Base-by-base conservation (phyloP, 2,888 invertebrate genomes). In the Hydrotaea diabolus region DNA sequence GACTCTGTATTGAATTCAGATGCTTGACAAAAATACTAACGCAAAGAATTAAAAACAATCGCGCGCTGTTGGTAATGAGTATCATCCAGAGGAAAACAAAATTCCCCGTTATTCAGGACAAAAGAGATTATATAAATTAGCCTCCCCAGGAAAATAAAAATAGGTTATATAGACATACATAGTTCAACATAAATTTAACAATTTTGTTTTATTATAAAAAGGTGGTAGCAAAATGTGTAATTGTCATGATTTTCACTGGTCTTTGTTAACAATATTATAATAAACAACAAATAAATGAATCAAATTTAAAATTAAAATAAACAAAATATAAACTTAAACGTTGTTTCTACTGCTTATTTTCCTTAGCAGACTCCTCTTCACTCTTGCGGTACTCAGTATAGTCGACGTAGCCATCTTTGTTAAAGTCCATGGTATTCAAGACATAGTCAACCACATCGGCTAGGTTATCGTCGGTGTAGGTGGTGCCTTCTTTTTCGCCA, bases 371-470 rank as follows among this genome's bases (percentile, higher is more conserved):
- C 4, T 31, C 77, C n/a, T 85, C 86, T 78, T 90, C 90, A 57
- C 89, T 89, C 78, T 89, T 88, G 11, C 90, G 93, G 88, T 94
- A 95, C 89, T 96, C 95, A 4, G 93, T 87, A 89, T 95, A 96
- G 86, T 94, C 95, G 46, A 97, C 94, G 88, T 93, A 96, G 0
- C 97, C 97, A 88, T 97, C 97, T 26, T 93, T 93, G 89, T 97
- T 95, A 31, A 93, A 89, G 89, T 97, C 97, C 81, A 95, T 94
- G 78, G 94, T 93, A 17, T 92, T 93, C 31, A 97, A 90, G 0
- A 96, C 95, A 11, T 94, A 93, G 88, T 96, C 96, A 53, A 95
- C 89, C 0, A 94, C 90, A 0, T 92, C 91, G 83, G 93, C 93
- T 0, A 96, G 88, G 59, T 94, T 93, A 0, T 93, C 92, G 87